A percentile compares a stretch with the other conserved stretches of the same genome.
These are phyloP conservation scores for Capra hircus DNA, from an alignment of 2,113 vertebrate genomes.

Conservation along the genomic window DNA sequence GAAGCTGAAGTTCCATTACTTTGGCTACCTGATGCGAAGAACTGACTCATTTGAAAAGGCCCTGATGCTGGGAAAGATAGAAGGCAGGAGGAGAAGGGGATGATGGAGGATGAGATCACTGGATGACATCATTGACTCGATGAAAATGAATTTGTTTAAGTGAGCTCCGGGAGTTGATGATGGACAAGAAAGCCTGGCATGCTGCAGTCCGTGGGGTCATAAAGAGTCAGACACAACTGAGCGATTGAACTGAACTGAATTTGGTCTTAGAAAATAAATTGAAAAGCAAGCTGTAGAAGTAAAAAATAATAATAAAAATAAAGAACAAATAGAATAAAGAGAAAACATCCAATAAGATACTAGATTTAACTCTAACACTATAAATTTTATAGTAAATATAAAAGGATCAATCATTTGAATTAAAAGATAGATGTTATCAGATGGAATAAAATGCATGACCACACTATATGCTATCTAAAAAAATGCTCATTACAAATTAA, in stretches of 20 bases:
- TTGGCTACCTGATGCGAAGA: background rate
- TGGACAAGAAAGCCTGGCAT: background rate
- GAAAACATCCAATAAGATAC: background rate
- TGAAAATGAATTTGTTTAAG: background rate
- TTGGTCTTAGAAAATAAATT: background rate
- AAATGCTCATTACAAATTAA: background rate
- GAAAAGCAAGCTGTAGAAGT: background rate
- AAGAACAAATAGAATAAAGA: background rate
- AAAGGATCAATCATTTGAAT: background rate
- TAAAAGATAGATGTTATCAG: background rate
- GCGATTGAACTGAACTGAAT: background rate
- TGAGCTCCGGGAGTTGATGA: background rate
- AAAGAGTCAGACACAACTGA: background rate
- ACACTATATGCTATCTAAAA: background rate
- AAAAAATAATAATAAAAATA: background rate
- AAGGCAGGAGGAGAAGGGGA: background rate
- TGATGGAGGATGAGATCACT: background rate
- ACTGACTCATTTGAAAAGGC: background rate
- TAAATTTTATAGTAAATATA: background rate
- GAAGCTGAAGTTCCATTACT: background rate
- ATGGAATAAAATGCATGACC: background rate
- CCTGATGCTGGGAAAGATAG: background rate
- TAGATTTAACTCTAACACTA: background rate
- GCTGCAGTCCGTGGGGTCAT: background rate
- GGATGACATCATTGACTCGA: accelerated